Conservation (phyloP, 2,888 invertebrate genomes). For the Orthonychiurus folsomi region DNA sequence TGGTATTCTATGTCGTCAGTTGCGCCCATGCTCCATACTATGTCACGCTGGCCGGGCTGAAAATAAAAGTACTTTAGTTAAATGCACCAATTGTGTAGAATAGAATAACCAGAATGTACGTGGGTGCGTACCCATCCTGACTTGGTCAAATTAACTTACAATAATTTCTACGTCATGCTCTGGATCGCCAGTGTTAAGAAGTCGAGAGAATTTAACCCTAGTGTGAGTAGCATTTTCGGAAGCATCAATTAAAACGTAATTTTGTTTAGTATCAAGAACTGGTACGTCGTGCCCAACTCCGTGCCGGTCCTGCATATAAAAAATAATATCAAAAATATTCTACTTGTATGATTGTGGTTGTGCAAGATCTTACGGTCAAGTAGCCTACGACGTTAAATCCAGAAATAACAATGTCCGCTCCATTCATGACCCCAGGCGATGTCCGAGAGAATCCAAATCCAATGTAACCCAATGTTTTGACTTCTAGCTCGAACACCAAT, state of each 20-base stretch:
- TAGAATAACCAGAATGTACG: too few relatives aligned
- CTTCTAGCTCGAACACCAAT: background rate
- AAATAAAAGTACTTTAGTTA: too few relatives aligned
- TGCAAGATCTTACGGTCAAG: background rate
- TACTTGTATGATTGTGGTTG: background rate
- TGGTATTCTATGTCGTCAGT: too few relatives aligned
- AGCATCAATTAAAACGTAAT: background rate
- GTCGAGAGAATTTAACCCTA: background rate
- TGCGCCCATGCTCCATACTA: background rate
- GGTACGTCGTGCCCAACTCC: background rate
- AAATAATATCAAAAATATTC: background rate
- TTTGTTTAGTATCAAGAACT: background rate
- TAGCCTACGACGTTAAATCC: background rate
- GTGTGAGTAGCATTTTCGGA: background rate
- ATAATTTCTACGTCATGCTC: background rate
- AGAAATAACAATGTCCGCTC: background rate
- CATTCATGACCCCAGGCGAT: background rate
- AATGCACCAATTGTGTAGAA: too few relatives aligned
- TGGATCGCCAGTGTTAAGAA: background rate
- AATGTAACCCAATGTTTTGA: background rate
- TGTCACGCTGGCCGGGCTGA: background rate
- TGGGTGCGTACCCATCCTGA: too few relatives aligned
- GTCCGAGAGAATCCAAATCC: background rate
- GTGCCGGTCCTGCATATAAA: background rate
- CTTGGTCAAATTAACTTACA: too few relatives aligned